Percentiles rank a stretch among this genome's conserved stretches.
Evolutionary conservation across 2,888 invertebrate species (phyloP).

Genomic region (Allacma fusca): DNA sequence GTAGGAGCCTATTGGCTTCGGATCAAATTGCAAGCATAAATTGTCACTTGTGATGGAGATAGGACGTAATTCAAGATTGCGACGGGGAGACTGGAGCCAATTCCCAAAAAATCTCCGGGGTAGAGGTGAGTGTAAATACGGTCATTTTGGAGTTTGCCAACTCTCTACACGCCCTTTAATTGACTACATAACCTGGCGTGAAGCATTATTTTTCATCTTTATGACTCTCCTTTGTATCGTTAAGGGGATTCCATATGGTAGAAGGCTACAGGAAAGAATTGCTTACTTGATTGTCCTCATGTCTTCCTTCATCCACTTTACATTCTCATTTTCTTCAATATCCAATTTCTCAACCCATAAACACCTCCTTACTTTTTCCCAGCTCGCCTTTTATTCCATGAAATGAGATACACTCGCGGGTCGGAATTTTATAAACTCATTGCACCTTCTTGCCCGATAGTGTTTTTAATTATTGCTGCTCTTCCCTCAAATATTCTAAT

Average conservation of each 20-base stretch:
- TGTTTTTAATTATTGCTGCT: no score
- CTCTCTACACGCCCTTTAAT: conserved; percentile 41
- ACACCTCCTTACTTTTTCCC: background rate
- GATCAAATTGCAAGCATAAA: conserved; percentile 42
- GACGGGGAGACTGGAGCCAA: conserved; percentile 27
- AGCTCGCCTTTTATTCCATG: no score
- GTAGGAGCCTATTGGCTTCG: conserved; percentile 20
- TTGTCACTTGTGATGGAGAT: conserved; percentile 26
- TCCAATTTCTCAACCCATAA: background rate
- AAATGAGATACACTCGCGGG: no score
- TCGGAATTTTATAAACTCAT: no score
- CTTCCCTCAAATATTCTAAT: no score
- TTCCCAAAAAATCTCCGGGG: conserved; percentile 33
- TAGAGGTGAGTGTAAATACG: conserved; percentile 30
- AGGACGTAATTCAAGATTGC: conserved; percentile 6
- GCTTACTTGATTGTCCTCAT: conserved; percentile 14
- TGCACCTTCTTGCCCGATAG: no score
- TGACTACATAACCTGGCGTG: conserved; percentile 44
- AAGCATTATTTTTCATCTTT: conserved; percentile 46
- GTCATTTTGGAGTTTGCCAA: conserved; percentile 34
- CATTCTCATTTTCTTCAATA: background rate
- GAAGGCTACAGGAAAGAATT: background rate
- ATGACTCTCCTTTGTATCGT: conserved; percentile 44
- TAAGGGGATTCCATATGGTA: conserved; percentile 23
- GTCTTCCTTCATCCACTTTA: background rate